Evolutionary conservation across 2,113 vertebrate genomes (phyloP).

Genomic region (Thinocorus orbignyianus): DNA sequence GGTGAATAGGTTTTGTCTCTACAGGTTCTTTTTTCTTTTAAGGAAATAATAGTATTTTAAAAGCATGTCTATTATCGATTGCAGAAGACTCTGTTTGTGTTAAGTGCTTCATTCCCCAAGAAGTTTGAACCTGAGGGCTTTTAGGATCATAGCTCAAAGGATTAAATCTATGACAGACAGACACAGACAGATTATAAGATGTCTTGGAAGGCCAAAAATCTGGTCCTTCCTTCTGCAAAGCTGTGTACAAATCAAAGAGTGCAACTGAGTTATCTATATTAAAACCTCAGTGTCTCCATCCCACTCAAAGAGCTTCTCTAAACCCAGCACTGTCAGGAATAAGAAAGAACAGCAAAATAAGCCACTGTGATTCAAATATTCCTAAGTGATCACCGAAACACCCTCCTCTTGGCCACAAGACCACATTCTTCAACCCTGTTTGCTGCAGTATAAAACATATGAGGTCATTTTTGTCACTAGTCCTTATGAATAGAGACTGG

Average conservation of each 20-base stretch:
- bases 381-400: constrained; percentile 24
- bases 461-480: constrained; percentile 55
- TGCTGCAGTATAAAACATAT: constrained; percentile 26
- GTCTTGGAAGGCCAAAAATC: neutral
- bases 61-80: neutral
- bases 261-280: neutral
- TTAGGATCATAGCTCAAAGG: neutral
- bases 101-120: neutral
- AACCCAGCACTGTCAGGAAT: neutral
- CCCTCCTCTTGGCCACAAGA: constrained; percentile 24
- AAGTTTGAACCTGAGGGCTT: neutral
- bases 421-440: constrained; percentile 13
- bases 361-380: constrained; percentile 40
- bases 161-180: neutral
- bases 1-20: neutral
- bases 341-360: neutral
- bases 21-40: neutral
- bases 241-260: neutral
- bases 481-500: constrained; percentile 42
- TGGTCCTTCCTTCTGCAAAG: neutral
- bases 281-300: neutral
- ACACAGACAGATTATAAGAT: neutral
- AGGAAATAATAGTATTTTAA: neutral
- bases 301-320: neutral
- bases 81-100: neutral